phyloP scores from a whole-genome alignment of 2,797 vertebrate genomes.

The Otus scops region DNA sequence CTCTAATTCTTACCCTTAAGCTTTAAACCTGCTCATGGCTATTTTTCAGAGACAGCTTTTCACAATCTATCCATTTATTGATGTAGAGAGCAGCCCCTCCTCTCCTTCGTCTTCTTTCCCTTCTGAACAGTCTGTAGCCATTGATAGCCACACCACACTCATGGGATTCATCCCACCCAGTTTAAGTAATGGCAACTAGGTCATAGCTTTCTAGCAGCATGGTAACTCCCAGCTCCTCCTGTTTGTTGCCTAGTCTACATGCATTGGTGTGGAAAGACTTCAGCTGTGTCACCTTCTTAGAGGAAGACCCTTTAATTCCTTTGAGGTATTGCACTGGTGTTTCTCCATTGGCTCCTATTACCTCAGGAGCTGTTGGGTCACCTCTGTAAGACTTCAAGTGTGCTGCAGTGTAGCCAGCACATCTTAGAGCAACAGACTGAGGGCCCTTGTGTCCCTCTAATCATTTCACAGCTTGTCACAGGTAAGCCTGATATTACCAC shows the following conservation, averaged over 20 bases:
- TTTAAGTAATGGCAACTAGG: not conserved
- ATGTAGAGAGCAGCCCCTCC: not conserved
- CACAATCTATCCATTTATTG: not conserved
- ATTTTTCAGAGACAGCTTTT: no score
- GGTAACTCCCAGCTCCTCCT: not conserved
- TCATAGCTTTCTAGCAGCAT: not conserved
- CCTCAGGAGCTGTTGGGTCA: not conserved
- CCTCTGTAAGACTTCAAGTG: no score
- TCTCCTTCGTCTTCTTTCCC: not conserved
- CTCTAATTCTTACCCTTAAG: no score
- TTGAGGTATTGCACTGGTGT: not conserved
- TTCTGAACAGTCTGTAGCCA: not conserved
- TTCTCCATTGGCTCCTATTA: not conserved
- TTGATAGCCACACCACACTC: not conserved
- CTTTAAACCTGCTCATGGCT: no score
- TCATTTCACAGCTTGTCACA: no score
- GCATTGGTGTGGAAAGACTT: not conserved
- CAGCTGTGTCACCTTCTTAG: no score
- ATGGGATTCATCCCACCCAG: not conserved
- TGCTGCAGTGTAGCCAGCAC: no score
- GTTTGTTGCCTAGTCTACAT: not conserved
- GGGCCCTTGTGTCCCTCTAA: no score
- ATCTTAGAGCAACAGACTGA: no score
- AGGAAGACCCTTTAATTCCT: not conserved
- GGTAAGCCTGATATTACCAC: no score